phyloP scores from a whole-genome alignment of 1,140 invertebrate species.

The Drosophila sechellia region DNA sequence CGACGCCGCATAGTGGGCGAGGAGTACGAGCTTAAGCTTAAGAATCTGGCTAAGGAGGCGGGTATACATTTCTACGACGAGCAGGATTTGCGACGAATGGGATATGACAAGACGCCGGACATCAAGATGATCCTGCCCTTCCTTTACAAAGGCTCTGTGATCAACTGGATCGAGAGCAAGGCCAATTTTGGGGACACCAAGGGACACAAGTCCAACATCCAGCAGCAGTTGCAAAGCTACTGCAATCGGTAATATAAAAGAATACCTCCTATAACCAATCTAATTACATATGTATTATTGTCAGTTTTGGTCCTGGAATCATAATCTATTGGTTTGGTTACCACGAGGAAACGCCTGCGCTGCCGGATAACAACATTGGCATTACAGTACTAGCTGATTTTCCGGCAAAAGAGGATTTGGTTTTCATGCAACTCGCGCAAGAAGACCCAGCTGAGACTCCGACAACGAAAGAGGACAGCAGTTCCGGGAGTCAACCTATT shows the following conservation, averaged over 20 bases:
- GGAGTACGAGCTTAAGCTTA: conserved; percentile 90
- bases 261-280: too few relatives aligned
- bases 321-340: conserved; percentile 99
- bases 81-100: conserved; percentile 90
- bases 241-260: conserved; percentile 90
- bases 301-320: conserved; percentile 95
- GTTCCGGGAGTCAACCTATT: not conserved
- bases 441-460: not conserved
- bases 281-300: not conserved
- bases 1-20: conserved; percentile 90
- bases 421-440: conserved; percentile 68
- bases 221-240: conserved; percentile 95
- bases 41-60: conserved; percentile 86
- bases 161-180: conserved; percentile 99
- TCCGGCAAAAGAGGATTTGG: conserved; percentile 85
- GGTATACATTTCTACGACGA: conserved; percentile 92
- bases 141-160: conserved; percentile 92
- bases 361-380: conserved; percentile 86
- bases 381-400: conserved; percentile 89
- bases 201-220: conserved; percentile 93
- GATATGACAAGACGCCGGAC: conserved; percentile 98
- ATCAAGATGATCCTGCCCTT: conserved; percentile 96
- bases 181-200: conserved; percentile 95
- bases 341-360: conserved; percentile 88
- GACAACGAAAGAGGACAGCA: not conserved